phyloP scores from a whole-genome alignment of 2,797 vertebrate species.

The Pristis pectinata region DNA sequence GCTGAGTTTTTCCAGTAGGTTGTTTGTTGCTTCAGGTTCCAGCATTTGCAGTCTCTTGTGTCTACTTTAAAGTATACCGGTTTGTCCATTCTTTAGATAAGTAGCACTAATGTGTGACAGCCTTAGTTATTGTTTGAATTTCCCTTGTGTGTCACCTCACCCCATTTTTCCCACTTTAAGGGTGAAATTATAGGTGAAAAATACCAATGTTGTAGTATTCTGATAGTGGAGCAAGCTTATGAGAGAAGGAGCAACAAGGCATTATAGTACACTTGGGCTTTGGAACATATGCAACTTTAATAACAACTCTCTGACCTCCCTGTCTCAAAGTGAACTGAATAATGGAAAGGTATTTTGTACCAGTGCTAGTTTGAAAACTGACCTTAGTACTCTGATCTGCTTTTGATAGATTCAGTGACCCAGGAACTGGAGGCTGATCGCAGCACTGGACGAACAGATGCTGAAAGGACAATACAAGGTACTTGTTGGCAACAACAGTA shows the following conservation, averaged over 20 bases:
- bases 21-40: too few species aligned
- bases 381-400: constrained; percentile 72
- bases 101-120: too few species aligned
- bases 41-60: too few species aligned
- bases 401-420: constrained; percentile 95
- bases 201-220: not conserved
- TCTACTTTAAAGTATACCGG: too few species aligned
- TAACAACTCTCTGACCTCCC: not conserved
- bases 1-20: too few species aligned
- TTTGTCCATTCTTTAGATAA: too few species aligned
- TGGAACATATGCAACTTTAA: not conserved
- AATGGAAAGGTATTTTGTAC: not conserved
- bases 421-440: constrained; percentile 99
- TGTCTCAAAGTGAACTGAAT: not conserved
- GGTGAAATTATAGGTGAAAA: too few species aligned
- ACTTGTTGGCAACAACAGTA: constrained; percentile 94
- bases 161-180: too few species aligned
- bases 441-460: constrained; percentile 98
- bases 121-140: too few species aligned
- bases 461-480: constrained; percentile 99
- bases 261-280: not conserved
- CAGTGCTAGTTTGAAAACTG: constrained; percentile 48
- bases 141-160: too few species aligned
- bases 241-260: not conserved
- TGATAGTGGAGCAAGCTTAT: not conserved